Conservation (phyloP, 2,797 vertebrate genomes). For the Lacerta agilis region DNA sequence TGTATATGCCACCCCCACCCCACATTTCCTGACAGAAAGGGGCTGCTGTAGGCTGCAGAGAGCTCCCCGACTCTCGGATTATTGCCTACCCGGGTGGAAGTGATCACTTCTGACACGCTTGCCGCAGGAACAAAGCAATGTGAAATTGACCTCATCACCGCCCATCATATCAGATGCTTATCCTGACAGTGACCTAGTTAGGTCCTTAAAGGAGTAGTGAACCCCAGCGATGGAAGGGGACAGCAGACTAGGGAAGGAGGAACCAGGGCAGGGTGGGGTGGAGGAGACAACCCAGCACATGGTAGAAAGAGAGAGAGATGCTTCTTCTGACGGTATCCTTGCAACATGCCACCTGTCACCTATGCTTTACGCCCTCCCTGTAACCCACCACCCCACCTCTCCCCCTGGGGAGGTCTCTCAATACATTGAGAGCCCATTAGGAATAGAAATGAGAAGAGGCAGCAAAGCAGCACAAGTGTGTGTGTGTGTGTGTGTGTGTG, state of each 20-base stretch:
- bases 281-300: background rate
- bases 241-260: background rate
- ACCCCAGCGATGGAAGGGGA: background rate
- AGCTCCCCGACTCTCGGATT: too few relatives aligned
- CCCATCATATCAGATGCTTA: conserved; percentile 76
- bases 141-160: conserved; percentile 77
- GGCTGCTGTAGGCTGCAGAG: background rate
- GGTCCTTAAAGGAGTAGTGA: conserved; percentile 71
- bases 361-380: too few relatives aligned
- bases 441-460: background rate
- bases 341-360: background rate
- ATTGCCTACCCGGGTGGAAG: conserved; percentile 42
- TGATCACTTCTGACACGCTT: conserved; percentile 77
- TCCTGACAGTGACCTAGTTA: conserved; percentile 72
- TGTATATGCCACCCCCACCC: too few relatives aligned
- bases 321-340: background rate
- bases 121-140: conserved; percentile 71
- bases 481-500: too few relatives aligned
- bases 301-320: background rate
- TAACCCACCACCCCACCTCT: background rate
- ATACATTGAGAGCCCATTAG: background rate
- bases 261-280: too few relatives aligned
- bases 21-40: background rate
- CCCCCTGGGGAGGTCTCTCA: background rate
- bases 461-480: too few relatives aligned